These are phyloP conservation scores for Drosophila meridiana DNA, from an alignment of 2,888 invertebrate species.

Conservation along the genomic window DNA sequence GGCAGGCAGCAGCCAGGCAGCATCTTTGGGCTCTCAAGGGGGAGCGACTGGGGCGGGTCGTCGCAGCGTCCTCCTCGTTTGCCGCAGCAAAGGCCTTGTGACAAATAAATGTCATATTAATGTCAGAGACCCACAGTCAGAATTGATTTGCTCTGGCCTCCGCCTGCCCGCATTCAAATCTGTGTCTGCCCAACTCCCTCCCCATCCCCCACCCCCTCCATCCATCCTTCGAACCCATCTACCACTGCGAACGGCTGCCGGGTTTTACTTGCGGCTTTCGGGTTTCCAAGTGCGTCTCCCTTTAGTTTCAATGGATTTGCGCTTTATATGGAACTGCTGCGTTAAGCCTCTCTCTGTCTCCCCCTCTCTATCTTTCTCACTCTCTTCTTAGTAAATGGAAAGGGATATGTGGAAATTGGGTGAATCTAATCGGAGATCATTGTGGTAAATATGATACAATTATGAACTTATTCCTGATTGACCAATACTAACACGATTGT, in stretches of 20 bases:
- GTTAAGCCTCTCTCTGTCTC: conserved; percentile 52
- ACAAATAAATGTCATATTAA: conserved; percentile 81
- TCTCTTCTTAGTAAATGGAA: neutral
- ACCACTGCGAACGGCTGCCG: neutral
- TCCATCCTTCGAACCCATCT: neutral
- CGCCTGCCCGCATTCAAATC: conserved; percentile 48
- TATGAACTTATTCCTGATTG: neutral
- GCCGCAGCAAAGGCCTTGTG: conserved; percentile 63
- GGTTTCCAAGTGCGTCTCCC: conserved; percentile 37
- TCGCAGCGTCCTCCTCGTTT: conserved; percentile 58
- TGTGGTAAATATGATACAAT: conserved; percentile 6
- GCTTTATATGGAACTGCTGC: conserved; percentile 59
- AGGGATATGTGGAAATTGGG: conserved; percentile 16
- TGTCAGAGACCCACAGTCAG: conserved; percentile 70
- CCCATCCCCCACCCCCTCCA: neutral
- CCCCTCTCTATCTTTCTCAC: neutral
- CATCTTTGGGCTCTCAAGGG: conserved; percentile 15
- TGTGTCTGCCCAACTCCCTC: conserved; percentile 13
- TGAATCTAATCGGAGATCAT: conserved; percentile 36
- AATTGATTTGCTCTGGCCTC: conserved; percentile 68
- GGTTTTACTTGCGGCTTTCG: conserved; percentile 23
- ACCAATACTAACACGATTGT: neutral
- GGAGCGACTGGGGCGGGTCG: conserved; percentile 39
- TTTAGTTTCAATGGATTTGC: conserved; percentile 50
- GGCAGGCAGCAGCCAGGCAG: conserved; percentile 16